Percentiles rank a stretch among this genome's conserved stretches.
Conservation (phyloP, 2,113 vertebrate genomes). For the Poicephalus gulielmi region DNA sequence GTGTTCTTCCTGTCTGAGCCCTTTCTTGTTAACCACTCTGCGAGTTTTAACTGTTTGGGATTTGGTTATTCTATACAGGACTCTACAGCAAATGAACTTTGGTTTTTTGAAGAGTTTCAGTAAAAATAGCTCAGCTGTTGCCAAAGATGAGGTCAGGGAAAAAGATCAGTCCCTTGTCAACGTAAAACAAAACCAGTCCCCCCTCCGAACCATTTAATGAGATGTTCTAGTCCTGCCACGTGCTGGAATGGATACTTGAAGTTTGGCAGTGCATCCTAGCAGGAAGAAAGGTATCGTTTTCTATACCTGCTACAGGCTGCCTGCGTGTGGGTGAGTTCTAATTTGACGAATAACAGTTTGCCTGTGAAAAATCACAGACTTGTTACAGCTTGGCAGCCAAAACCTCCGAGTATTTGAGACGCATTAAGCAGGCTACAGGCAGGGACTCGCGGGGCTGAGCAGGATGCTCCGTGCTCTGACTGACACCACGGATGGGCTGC, state of each 20-base stretch:
- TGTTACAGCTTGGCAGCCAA: background rate
- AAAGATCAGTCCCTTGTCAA: background rate
- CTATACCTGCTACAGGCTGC: background rate
- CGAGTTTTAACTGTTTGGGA: background rate
- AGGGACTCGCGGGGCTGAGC: background rate
- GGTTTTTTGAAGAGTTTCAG: background rate
- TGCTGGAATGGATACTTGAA: background rate
- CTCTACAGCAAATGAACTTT: background rate
- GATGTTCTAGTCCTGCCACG: background rate
- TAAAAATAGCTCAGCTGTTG: background rate
- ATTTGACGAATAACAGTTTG: background rate
- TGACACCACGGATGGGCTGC: fast-evolving
- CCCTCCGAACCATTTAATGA: background rate
- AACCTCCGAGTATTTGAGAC: background rate
- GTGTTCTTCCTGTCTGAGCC: background rate
- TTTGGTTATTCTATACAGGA: background rate
- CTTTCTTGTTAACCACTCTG: background rate
- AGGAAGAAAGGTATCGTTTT: background rate
- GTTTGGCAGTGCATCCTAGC: background rate
- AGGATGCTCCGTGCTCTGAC: background rate
- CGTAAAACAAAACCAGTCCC: background rate
- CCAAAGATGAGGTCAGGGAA: conserved; percentile 22
- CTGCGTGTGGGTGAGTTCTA: background rate
- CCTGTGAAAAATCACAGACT: background rate
- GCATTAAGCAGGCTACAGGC: background rate